Evolutionary conservation across 2,797 vertebrate genomes (phyloP).

Genomic region (Darevskia nairensis): DNA sequence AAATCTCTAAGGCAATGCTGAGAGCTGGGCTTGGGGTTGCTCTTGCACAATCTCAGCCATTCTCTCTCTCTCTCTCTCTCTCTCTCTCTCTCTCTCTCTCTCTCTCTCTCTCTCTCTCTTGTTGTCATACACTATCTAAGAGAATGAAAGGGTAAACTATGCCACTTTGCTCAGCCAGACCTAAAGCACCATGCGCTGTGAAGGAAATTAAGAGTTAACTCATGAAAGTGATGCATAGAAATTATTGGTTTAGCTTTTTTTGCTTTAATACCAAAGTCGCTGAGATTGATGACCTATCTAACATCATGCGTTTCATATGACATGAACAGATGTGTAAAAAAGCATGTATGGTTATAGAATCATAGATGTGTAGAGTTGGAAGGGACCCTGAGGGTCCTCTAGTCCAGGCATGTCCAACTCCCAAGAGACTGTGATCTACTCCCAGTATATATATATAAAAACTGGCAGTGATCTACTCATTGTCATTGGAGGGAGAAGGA

Average conservation of each 20-base stretch:
- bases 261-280: neutral
- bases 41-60: neutral
- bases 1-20: neutral
- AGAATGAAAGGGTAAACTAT: neutral
- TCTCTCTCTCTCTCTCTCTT: no score
- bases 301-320: neutral
- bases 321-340: neutral
- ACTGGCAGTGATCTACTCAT: no score
- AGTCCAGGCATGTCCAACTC: no score
- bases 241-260: neutral
- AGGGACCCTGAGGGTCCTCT: no score
- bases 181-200: neutral
- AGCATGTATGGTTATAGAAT: neutral
- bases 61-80: neutral
- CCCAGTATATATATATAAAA: no score
- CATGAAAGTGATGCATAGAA: neutral
- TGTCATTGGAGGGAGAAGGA: no score
- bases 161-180: neutral
- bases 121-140: no score
- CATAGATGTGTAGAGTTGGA: no score
- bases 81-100: neutral
- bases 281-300: neutral
- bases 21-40: neutral
- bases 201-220: neutral
- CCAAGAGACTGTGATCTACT: no score